Conservation (phyloP, 2,888 invertebrate species). For the Syritta pipiens region DNA sequence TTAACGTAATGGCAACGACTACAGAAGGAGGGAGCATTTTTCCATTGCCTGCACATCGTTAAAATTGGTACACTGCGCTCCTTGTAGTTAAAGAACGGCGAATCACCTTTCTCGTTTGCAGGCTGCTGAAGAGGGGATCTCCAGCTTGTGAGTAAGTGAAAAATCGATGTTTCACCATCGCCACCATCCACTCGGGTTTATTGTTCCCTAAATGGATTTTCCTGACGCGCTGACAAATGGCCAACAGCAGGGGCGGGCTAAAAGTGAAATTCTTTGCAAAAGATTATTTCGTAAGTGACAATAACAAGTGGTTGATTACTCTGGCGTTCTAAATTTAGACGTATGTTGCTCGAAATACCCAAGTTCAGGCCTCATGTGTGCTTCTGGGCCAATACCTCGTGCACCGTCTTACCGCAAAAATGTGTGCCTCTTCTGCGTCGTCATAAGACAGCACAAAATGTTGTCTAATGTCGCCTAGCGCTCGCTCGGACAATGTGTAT, state of each 20-base stretch:
- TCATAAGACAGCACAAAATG: not conserved
- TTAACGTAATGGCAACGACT: conserved; percentile 18
- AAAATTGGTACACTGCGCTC: conserved; percentile 5
- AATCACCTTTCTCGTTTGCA: not conserved
- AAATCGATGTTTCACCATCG: too few species aligned
- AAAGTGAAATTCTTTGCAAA: conserved; percentile 16
- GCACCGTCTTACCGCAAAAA: not conserved
- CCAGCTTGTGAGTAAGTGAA: not conserved
- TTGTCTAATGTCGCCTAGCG: conserved; percentile 7
- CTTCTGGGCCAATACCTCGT: conserved; percentile 16
- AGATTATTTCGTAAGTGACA: conserved; percentile 35
- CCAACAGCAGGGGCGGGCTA: not conserved
- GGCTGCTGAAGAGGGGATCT: not conserved
- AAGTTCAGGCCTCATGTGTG: conserved; percentile 39
- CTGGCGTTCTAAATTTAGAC: conserved; percentile 40
- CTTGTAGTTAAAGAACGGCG: not conserved
- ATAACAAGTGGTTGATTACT: conserved; percentile 54
- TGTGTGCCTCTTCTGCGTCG: not conserved
- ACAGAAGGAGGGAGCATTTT: not conserved
- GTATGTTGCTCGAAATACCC: conserved; percentile 37
- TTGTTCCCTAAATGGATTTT: conserved; percentile 24
- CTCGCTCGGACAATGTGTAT: not conserved
- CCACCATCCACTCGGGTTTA: not conserved
- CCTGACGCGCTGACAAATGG: not conserved
- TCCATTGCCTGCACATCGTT: conserved; percentile 18